Conservation (phyloP, 2,797 vertebrate genomes). For the Varecia variegata region DNA sequence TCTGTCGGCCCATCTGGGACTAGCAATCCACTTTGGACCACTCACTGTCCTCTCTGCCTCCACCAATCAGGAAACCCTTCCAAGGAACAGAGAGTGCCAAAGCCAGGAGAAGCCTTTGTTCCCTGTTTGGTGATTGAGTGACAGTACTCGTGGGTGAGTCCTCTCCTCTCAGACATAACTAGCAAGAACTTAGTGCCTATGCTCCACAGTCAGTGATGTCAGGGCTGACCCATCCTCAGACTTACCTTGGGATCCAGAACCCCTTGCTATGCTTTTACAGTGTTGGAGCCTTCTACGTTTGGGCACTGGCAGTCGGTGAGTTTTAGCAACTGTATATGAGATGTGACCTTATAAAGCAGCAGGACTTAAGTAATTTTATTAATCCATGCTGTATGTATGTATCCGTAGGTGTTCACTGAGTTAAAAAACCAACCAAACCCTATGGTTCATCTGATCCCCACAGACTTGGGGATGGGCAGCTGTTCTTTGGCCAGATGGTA, state of each 20-base stretch:
- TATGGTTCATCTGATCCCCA: background rate
- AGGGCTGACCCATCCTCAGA: background rate
- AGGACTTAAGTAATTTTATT: background rate
- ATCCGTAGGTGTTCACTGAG: background rate
- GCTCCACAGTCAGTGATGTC: background rate
- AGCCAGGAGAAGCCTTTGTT: background rate
- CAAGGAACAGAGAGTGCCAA: background rate
- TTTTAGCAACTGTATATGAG: background rate
- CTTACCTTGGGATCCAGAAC: background rate
- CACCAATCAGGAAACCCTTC: background rate
- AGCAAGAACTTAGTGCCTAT: background rate
- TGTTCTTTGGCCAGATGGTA: background rate
- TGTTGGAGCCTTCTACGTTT: slow-evolving; percentile 29
- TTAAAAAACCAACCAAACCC: background rate
- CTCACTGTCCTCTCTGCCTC: background rate
- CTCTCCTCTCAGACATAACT: background rate
- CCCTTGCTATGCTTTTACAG: background rate
- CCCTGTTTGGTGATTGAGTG: background rate
- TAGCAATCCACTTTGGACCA: background rate
- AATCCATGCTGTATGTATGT: background rate
- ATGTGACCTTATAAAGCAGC: background rate
- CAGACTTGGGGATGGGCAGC: background rate
- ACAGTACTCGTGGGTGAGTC: background rate
- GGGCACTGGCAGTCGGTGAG: background rate
- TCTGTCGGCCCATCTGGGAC: background rate